A percentile compares a stretch with the other conserved stretches of the same genome.
phyloP scores from a whole-genome alignment of 1,140 invertebrate species.

The Coboldia fuscipes region DNA sequence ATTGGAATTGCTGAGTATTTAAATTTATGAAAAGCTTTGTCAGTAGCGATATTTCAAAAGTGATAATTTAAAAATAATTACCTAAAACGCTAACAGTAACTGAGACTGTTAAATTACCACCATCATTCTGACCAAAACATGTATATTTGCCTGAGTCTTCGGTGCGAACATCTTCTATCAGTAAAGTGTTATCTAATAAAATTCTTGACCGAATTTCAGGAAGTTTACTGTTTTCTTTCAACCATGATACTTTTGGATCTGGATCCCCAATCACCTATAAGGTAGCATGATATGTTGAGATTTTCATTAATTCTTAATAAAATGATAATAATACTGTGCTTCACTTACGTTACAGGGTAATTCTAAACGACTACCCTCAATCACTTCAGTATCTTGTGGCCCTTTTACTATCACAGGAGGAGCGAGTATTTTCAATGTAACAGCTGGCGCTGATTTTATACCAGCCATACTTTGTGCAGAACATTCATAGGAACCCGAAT shows the following conservation, averaged over 20 bases:
- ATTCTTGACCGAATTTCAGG: slow-evolving; percentile 37
- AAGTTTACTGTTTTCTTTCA: slow-evolving; percentile 41
- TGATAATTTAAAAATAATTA: slow-evolving; percentile 27
- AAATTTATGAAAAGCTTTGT: too few relatives aligned
- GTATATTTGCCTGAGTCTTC: slow-evolving; percentile 46
- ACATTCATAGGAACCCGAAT: slow-evolving; percentile 4
- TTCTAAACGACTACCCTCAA: slow-evolving; percentile 12
- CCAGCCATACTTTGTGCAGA: slow-evolving; percentile 5
- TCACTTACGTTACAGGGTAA: slow-evolving; percentile 32
- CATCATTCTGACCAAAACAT: slow-evolving; percentile 41
- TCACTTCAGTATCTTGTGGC: slow-evolving; percentile 4
- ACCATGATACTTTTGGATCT: slow-evolving; percentile 43
- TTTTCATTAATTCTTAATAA: neutral
- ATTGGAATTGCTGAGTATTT: slow-evolving; percentile 1
- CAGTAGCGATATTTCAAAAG: too few relatives aligned
- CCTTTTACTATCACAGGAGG: slow-evolving; percentile 1
- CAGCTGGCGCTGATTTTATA: slow-evolving; percentile 2
- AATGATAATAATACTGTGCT: too few relatives aligned
- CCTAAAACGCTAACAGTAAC: slow-evolving; percentile 39
- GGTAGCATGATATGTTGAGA: neutral
- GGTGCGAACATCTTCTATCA: slow-evolving; percentile 36
- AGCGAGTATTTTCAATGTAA: slow-evolving; percentile 2
- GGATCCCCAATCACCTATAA: slow-evolving; percentile 40
- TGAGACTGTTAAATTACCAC: slow-evolving; percentile 36
- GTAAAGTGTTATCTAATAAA: slow-evolving; percentile 36